Evolutionary conservation across 2,888 invertebrate genomes (phyloP).

Genomic region (Diadegma fenestrale): DNA sequence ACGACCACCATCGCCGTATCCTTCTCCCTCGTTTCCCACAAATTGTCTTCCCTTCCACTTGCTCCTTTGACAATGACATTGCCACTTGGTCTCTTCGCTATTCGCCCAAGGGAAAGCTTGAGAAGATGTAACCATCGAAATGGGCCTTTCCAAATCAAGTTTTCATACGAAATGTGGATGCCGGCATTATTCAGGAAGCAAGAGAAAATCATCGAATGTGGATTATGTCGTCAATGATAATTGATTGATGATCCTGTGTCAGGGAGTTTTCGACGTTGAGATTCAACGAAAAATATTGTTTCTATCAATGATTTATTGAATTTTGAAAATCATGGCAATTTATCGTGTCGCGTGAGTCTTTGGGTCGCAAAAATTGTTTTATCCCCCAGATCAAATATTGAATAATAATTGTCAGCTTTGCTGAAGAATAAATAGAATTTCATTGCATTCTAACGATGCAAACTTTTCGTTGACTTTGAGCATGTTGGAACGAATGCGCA

Average conservation of each 20-base stretch:
- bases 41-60: constrained; percentile 8
- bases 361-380: too few relatives aligned
- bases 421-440: too few relatives aligned
- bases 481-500: constrained; percentile 4
- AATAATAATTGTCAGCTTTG: too few relatives aligned
- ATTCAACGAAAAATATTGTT: too few relatives aligned
- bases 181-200: not conserved
- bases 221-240: not conserved
- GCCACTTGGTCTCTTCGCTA: not conserved
- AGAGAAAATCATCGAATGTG: not conserved
- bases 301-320: too few relatives aligned
- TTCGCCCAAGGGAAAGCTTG: not conserved
- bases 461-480: not conserved
- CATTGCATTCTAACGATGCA: too few relatives aligned
- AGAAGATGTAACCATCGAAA: not conserved
- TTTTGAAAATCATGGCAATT: too few relatives aligned
- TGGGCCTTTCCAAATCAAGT: not conserved
- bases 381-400: too few relatives aligned
- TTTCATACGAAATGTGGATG: not conserved
- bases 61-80: not conserved
- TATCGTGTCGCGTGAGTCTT: too few relatives aligned
- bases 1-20: constrained; percentile 67
- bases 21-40: constrained; percentile 21
- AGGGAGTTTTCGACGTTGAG: too few relatives aligned
- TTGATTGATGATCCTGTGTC: not conserved